Evolutionary conservation across 92 coral and sea anemone species (phyloP).

Genomic region (Phenganax subtilis): DNA sequence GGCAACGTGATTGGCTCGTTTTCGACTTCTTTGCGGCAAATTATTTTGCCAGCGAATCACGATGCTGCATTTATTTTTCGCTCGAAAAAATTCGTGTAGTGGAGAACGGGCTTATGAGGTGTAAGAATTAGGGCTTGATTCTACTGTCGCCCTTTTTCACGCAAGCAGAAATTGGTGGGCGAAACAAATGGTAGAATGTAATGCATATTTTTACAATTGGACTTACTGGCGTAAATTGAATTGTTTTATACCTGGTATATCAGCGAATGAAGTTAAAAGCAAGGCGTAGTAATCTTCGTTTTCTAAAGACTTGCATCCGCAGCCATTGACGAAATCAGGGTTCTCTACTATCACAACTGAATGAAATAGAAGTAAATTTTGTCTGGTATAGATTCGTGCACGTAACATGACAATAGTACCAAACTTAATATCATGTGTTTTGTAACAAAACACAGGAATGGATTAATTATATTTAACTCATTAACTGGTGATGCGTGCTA

Average conservation of each 20-base stretch:
- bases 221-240: too few relatives aligned
- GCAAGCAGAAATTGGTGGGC: too few relatives aligned
- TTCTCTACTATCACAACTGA: background rate
- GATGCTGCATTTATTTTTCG: too few relatives aligned
- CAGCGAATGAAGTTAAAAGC: conserved; percentile 93
- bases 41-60: too few relatives aligned
- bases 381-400: background rate
- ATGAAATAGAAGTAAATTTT: background rate
- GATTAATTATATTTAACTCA: background rate
- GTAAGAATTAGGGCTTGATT: too few relatives aligned
- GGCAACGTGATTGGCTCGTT: too few relatives aligned
- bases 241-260: conserved; percentile 65
- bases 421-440: background rate
- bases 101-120: background rate
- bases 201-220: too few relatives aligned
- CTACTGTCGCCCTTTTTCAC: too few relatives aligned
- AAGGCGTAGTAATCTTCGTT: conserved; percentile 74
- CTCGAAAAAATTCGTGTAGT: too few relatives aligned
- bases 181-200: too few relatives aligned
- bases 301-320: conserved; percentile 84
- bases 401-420: too few relatives aligned
- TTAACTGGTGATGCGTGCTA: background rate
- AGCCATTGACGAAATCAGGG: conserved; percentile 53
- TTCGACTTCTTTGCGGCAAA: too few relatives aligned
- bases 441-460: background rate